These are phyloP conservation scores for Istiophorus platypterus DNA, from an alignment of 2,113 vertebrate genomes.

Conservation along the genomic window DNA sequence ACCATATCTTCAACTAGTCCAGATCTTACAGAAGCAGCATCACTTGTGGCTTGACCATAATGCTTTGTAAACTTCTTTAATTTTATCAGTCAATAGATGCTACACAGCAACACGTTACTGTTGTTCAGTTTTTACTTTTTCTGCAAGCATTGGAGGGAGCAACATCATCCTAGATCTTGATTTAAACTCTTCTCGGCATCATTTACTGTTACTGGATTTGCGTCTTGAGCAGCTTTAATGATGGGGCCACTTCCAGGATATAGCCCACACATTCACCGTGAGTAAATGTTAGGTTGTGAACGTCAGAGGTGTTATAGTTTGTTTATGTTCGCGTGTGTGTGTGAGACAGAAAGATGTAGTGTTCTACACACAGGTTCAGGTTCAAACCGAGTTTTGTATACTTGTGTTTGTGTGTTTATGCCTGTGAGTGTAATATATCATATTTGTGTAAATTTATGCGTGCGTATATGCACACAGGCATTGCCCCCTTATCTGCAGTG, in stretches of 20 bases:
- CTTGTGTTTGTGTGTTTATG: conserved; percentile 34
- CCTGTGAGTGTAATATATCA: conserved; percentile 37
- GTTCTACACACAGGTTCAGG: conserved; percentile 15
- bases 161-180: neutral
- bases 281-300: conserved; percentile 42
- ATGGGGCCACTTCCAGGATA: conserved; percentile 37
- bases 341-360: conserved; percentile 5
- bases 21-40: no score
- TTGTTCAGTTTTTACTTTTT: neutral
- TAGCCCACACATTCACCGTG: conserved; percentile 2
- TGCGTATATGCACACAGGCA: conserved; percentile 39
- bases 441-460: conserved; percentile 44
- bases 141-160: neutral
- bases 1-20: no score
- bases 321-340: no score
- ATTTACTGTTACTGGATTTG: no score
- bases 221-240: conserved; percentile 20
- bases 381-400: conserved; percentile 28
- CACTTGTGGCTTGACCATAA: neutral
- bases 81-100: neutral
- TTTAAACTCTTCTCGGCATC: neutral
- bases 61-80: neutral
- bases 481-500: conserved; percentile 70
- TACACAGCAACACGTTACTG: neutral
- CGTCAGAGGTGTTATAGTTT: conserved; percentile 24